Base-by-base conservation (phyloP, 2,888 invertebrate species). In the Hedychridium roseum region DNA sequence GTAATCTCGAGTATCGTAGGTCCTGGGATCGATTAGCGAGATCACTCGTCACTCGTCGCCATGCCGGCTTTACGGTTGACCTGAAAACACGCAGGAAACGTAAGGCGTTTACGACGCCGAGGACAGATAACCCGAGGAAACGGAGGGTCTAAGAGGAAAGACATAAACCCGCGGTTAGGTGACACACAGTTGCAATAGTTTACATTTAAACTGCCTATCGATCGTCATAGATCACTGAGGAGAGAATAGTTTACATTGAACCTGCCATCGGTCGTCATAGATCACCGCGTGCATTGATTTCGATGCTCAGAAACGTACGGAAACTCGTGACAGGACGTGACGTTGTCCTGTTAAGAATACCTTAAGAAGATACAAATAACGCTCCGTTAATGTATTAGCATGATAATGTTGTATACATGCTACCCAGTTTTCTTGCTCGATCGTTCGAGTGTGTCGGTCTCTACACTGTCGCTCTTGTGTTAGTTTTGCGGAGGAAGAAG, bases 61-160 rank as follows among this genome's bases (percentile, higher is more conserved):
- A 47, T 62, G 58, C 48, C 54, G 51, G 40, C 21, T 47, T 36
- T 43, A 30, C 42, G 43, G 55, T 32, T 46, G 27, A 54, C 37
- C 45, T 48, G 50, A 43, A 60, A 52, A 49, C 38, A 49, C 50
- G 37, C 35, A 41, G 50, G 63, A 61, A 61, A 56, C 59, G 56
- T 46, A 36, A 59, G 59, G 51, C 44, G 56, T 61, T 61, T 61
- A 61, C 60, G 61, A 59, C 53, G 39, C 31, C n/a, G n/a, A n/a
- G 52, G 47, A 42, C 58, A 36, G 51, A 45, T 49, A 50, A 54
- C 47, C n/a, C n/a, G n/a, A n/a, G n/a, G n/a, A n/a, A n/a, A n/a
- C n/a, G n/a, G n/a, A n/a, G n/a, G n/a, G n/a, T n/a, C n/a, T n/a
- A n/a, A 5, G 23, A 23, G 23, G 5, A 9, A 6, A 23, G 5